These are phyloP conservation scores for Tiaroga cobitis DNA, from an alignment of 2,797 vertebrate genomes.

Conservation along the genomic window DNA sequence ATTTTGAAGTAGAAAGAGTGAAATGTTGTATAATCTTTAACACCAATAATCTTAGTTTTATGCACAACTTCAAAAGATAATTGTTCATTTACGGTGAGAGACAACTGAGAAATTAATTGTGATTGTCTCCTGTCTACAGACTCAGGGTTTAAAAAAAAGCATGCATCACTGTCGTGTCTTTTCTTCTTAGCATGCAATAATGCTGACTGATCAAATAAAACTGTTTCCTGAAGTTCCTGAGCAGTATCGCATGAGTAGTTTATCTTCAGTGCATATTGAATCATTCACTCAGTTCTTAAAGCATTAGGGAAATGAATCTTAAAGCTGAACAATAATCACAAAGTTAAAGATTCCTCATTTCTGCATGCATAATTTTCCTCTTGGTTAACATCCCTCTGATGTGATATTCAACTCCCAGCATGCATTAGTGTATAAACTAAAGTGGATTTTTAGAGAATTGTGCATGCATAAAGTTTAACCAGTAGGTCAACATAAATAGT, in stretches of 20 bases:
- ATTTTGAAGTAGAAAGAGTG: neutral
- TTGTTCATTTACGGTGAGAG: too few species aligned
- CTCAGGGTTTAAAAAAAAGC: neutral
- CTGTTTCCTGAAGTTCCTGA: neutral
- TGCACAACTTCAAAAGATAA: neutral
- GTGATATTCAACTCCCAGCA: neutral
- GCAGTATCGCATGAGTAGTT: neutral
- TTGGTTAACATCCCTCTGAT: neutral
- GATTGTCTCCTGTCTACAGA: neutral
- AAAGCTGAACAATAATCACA: neutral
- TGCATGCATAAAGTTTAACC: neutral
- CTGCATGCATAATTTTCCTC: neutral
- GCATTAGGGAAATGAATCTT: neutral
- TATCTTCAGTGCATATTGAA: neutral
- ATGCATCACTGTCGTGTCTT: neutral
- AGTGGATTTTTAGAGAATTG: neutral
- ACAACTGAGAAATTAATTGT: too few species aligned
- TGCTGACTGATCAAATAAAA: neutral
- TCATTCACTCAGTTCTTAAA: neutral
- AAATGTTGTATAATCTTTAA: neutral
- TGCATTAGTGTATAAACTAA: neutral
- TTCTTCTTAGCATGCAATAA: neutral
- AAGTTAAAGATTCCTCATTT: neutral
- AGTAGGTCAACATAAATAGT: neutral
- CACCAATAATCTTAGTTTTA: too few species aligned